Base-by-base conservation (phyloP, 1,140 invertebrate genomes). In the Drosophila orena region DNA sequence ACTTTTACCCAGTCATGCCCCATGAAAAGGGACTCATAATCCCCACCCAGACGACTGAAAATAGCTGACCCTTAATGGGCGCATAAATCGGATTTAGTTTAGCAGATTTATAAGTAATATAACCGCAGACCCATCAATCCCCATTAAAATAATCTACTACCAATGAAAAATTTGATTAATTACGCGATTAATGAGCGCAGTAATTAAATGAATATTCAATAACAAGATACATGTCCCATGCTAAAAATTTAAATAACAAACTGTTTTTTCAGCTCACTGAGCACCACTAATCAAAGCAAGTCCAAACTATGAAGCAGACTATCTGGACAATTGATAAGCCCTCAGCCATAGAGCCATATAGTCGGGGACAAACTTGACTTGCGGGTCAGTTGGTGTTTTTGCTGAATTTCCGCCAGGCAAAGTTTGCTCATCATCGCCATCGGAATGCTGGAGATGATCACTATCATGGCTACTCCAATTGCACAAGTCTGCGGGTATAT, bases 351-450 rank as follows among this genome's bases (percentile, higher is more conserved):
- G 4, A 14, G 50, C 11, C 42, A 56, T 56, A 27, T 27, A 58
- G 44, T 56, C 40, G 59, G 30, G n/a, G 20, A 40, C 71, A 76
- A 76, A 76, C 72, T 76, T 76, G 72, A 76, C 72, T 76, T 76
- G 72, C 76, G 47, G 72, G 72, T 75, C 72, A 76, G 35, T 30
- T 38, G 37, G 7, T 40, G 35, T 22, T 72, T 46, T 70, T 47
- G 42, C 37, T 75, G 30, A 52, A 66, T 58, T 76, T 76, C 72
- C 72, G 72, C 46, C 43, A 49, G 42, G 58, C 56, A 59, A 52
- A 72, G 70, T 72, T 61, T 61, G 46, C 40, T 37, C 30, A 54
- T 61, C 59, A 27, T 37, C 52, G 24, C 27, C 52, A 22, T 50
- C 38, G 76, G 30, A 30, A 8, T 8, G 30, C 30, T 58, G 27